phyloP scores from a whole-genome alignment of 2,797 vertebrate species.

The Caiman crocodilus region DNA sequence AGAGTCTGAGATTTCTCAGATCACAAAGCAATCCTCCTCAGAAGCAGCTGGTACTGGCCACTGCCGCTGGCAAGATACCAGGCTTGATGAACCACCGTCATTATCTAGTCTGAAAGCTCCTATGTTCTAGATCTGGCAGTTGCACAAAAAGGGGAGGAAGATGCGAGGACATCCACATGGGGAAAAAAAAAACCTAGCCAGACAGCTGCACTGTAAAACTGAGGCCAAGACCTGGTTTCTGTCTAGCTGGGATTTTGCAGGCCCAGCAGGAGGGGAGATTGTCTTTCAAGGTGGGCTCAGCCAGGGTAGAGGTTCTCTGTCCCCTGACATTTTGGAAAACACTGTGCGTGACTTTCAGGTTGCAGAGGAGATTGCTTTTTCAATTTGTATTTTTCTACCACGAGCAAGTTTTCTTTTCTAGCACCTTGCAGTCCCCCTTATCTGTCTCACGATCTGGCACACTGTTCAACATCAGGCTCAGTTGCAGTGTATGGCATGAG shows the following conservation, averaged over 20 bases:
- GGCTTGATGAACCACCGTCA: background rate
- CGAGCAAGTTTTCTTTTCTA: constrained; percentile 33
- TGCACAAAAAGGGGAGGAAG: background rate
- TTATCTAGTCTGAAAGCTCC: background rate
- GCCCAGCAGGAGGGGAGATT: background rate
- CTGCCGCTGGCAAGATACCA: background rate
- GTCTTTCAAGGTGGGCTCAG: background rate
- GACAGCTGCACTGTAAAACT: background rate
- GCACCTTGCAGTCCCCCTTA: background rate
- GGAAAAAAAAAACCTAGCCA: background rate
- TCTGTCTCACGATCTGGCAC: constrained; percentile 30
- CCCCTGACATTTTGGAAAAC: background rate
- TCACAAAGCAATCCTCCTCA: background rate
- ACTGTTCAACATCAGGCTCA: constrained; percentile 28
- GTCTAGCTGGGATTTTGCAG: background rate
- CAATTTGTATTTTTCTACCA: background rate
- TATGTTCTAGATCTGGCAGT: background rate
- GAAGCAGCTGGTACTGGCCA: background rate
- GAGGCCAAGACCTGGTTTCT: background rate
- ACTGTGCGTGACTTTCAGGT: background rate
- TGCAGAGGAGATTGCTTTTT: constrained; percentile 54
- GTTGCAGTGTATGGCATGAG: background rate
- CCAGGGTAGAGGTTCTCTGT: constrained; percentile 18
- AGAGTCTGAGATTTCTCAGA: background rate
- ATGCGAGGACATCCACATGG: background rate